phyloP scores from a whole-genome alignment of 2,797 vertebrate genomes.

The Cyprinella venusta region DNA sequence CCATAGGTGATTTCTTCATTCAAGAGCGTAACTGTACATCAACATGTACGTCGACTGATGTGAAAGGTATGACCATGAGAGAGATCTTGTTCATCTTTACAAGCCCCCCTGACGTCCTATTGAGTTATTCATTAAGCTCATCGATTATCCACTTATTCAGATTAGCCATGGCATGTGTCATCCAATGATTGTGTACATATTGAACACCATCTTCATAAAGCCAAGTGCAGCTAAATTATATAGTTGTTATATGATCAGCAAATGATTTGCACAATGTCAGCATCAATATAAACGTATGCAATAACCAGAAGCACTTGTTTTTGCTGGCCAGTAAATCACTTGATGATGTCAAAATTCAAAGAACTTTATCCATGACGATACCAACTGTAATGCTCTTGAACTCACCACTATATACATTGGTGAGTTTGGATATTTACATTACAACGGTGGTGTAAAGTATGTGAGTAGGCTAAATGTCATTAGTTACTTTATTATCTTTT shows the following conservation, averaged over 20 bases:
- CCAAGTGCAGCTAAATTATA: background rate
- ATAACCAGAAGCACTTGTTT: background rate
- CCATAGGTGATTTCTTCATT: background rate
- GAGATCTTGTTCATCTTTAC: background rate
- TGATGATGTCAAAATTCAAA: background rate
- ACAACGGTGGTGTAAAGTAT: no score
- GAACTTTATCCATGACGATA: background rate
- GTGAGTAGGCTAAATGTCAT: no score
- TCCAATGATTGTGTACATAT: background rate
- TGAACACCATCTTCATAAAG: background rate
- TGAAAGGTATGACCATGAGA: constrained; percentile 5
- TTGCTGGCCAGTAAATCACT: background rate
- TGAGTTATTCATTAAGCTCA: constrained; percentile 37
- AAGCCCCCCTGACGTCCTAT: background rate
- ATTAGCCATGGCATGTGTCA: background rate
- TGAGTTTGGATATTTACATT: background rate
- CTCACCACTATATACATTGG: background rate
- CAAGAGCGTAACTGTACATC: background rate
- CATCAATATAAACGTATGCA: background rate
- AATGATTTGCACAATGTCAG: background rate
- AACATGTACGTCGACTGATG: background rate
- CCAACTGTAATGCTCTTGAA: background rate
- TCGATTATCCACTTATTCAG: background rate
- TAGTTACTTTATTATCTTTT: no score
- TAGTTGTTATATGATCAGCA: background rate